Percentiles rank a stretch among this genome's conserved stretches.
Evolutionary conservation across 1,140 invertebrate genomes (phyloP).

Genomic region (Eulimnadia texana): DNA sequence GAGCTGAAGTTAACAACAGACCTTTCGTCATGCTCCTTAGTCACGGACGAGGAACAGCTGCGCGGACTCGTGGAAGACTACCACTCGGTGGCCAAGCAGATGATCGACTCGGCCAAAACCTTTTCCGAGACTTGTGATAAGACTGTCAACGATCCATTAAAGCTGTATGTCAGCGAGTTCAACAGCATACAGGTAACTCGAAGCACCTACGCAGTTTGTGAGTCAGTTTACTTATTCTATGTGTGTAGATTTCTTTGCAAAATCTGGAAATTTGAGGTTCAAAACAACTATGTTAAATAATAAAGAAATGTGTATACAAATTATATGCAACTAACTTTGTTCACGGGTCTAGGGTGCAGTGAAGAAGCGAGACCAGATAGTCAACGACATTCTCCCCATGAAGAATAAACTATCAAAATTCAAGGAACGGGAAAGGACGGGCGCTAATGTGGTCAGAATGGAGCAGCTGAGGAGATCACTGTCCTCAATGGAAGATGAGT

Average conservation of each 20-base stretch:
- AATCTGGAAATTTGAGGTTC: no score
- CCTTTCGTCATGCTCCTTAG: background rate
- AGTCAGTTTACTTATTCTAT: no score
- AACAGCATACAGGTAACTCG: background rate
- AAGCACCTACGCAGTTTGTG: no score
- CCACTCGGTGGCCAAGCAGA: slow-evolving; percentile 4
- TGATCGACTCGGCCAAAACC: slow-evolving; percentile 1
- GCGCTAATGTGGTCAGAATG: slow-evolving; percentile 2
- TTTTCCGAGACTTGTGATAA: background rate
- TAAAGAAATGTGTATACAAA: background rate
- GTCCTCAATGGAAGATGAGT: background rate
- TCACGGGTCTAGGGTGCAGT: background rate
- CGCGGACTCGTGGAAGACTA: slow-evolving; percentile 2
- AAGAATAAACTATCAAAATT: slow-evolving; percentile 2
- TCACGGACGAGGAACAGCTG: background rate
- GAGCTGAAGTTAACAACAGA: slow-evolving; percentile 3
- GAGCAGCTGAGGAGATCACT: slow-evolving; percentile 1
- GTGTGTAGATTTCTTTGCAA: no score
- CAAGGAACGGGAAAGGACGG: slow-evolving; percentile 5
- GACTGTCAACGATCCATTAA: slow-evolving; percentile 5
- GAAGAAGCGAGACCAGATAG: slow-evolving; percentile 5
- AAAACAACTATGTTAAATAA: background rate
- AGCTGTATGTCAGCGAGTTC: background rate
- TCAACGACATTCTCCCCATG: background rate
- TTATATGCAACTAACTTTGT: no score